These are phyloP conservation scores for Ivindomyrus marchei DNA, from an alignment of 2,113 vertebrate species.

Conservation along the genomic window DNA sequence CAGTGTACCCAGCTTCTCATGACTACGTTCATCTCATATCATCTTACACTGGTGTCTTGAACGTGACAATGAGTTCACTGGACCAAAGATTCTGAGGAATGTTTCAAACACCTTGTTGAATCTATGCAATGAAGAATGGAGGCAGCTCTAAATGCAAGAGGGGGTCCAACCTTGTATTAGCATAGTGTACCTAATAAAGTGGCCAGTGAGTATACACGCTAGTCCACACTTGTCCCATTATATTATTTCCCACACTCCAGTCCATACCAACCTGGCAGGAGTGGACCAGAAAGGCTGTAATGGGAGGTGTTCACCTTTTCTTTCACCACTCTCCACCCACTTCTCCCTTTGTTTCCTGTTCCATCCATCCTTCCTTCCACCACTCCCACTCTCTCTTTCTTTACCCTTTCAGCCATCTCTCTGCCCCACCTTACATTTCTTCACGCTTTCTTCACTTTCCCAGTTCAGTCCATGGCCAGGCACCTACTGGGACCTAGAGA, in stretches of 20 bases:
- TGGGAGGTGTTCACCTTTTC: not conserved
- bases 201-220: not conserved
- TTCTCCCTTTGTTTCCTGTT: not conserved
- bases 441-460: not conserved
- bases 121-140: not conserved
- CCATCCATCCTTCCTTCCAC: not conserved
- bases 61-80: not conserved
- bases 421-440: not conserved
- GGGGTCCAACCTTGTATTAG: not conserved
- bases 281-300: not conserved
- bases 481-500: not conserved
- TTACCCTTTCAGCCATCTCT: not conserved
- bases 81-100: not conserved
- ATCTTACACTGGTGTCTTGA: not conserved
- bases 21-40: not conserved
- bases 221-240: not conserved
- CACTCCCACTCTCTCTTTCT: not conserved
- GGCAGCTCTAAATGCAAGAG: not conserved
- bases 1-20: not conserved
- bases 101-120: not conserved
- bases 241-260: not conserved
- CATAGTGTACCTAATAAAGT: not conserved
- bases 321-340: not conserved
- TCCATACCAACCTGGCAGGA: not conserved
- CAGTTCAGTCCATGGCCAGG: not conserved